phyloP scores from a whole-genome alignment of 2,888 invertebrate genomes.

The Lasioglossum morio region DNA sequence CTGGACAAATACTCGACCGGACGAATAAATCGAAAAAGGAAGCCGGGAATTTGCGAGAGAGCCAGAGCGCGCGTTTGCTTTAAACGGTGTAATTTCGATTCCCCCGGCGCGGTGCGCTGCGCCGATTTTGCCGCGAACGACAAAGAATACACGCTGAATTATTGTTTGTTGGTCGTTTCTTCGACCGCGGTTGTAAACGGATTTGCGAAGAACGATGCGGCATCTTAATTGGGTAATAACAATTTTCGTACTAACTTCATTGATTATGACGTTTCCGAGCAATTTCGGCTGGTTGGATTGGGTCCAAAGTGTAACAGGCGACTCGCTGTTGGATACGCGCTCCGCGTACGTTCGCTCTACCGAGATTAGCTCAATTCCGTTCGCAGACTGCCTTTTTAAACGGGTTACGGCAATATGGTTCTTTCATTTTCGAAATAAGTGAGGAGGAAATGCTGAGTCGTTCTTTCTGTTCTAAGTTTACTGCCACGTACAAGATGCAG shows the following conservation, averaged over 20 bases:
- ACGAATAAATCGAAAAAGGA: slow-evolving; percentile 61
- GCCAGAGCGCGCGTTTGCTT: background rate
- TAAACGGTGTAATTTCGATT: background rate
- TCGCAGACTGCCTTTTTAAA: background rate
- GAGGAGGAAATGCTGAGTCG: too few species aligned
- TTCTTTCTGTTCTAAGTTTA: background rate
- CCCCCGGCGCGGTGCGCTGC: background rate
- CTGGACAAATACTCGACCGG: slow-evolving; percentile 51
- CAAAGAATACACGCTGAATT: background rate
- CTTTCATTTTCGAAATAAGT: background rate
- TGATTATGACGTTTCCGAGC: slow-evolving; percentile 7
- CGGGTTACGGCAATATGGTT: background rate
- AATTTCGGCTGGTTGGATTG: slow-evolving; percentile 6
- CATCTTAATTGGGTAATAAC: slow-evolving; percentile 3
- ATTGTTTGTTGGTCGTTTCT: background rate
- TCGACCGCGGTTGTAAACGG: background rate
- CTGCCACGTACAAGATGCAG: background rate
- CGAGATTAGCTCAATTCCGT: background rate
- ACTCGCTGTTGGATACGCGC: background rate
- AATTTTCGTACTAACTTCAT: background rate
- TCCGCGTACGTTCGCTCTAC: background rate
- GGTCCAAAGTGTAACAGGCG: slow-evolving; percentile 1
- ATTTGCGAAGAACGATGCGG: background rate
- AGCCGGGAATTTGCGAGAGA: slow-evolving; percentile 35
- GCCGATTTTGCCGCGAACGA: background rate